phyloP scores from a whole-genome alignment of 1,140 invertebrate species.

The Sitodiplosis mosellana region DNA sequence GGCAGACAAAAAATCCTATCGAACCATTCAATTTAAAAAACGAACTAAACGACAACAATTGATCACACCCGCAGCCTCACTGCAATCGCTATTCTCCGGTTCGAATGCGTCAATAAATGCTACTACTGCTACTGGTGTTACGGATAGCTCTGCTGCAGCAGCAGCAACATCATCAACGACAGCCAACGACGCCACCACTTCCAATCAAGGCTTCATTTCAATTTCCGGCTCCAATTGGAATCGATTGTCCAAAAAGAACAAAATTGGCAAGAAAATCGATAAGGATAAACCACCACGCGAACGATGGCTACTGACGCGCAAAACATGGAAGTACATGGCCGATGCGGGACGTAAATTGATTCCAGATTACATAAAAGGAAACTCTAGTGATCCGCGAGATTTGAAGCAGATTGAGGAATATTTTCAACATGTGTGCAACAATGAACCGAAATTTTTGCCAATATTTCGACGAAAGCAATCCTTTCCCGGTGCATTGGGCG shows the following conservation, averaged over 20 bases:
- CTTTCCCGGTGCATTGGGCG: slow-evolving; percentile 42
- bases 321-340: slow-evolving; percentile 80
- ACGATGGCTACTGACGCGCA: slow-evolving; percentile 68
- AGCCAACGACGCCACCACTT: background rate
- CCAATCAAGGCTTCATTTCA: background rate
- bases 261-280: slow-evolving; percentile 1
- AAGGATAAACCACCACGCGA: slow-evolving; percentile 34
- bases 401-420: slow-evolving; percentile 61
- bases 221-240: background rate
- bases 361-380: slow-evolving; percentile 39
- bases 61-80: no score
- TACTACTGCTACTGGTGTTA: background rate
- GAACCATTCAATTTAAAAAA: no score
- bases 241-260: background rate
- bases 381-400: slow-evolving; percentile 47
- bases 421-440: slow-evolving; percentile 62
- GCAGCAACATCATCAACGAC: background rate
- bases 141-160: background rate
- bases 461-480: slow-evolving; percentile 52
- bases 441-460: slow-evolving; percentile 54
- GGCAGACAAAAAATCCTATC: no score
- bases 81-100: no score
- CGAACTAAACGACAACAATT: no score
- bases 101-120: background rate
- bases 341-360: slow-evolving; percentile 70